Percentiles rank a stretch among this genome's conserved stretches.
Conservation (phyloP, 1,140 invertebrate genomes). For the Brachionus rubens region DNA sequence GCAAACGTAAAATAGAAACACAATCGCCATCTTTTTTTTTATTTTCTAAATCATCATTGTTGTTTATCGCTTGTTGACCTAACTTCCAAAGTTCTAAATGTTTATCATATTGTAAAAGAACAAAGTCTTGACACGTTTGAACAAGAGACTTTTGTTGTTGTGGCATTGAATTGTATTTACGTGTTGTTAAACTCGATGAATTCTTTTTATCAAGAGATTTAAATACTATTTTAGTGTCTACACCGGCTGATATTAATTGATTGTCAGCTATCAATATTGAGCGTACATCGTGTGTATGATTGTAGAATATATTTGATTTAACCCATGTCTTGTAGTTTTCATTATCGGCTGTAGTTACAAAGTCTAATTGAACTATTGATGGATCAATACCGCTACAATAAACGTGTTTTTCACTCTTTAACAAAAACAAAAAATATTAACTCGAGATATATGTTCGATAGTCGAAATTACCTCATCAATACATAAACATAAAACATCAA, state of each 20-base stretch:
- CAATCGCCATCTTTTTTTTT: slow-evolving; percentile 50
- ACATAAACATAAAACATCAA: slow-evolving; percentile 72
- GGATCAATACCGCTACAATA: slow-evolving; percentile 70
- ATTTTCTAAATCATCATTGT: background rate
- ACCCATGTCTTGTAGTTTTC: slow-evolving; percentile 68
- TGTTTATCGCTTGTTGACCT: slow-evolving; percentile 55
- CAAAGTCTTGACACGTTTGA: slow-evolving; percentile 63
- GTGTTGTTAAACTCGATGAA: background rate
- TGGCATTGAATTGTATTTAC: slow-evolving; percentile 46
- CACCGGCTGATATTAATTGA: slow-evolving; percentile 43
- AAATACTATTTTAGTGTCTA: slow-evolving; percentile 47
- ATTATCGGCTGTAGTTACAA: slow-evolving; percentile 61
- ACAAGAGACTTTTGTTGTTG: slow-evolving; percentile 65
- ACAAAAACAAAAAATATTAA: background rate
- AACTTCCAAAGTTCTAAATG: slow-evolving; percentile 68
- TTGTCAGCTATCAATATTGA: slow-evolving; percentile 66
- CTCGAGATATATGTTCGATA: background rate
- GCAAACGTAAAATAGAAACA: slow-evolving; percentile 63
- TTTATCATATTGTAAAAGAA: slow-evolving; percentile 70
- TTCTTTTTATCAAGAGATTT: slow-evolving; percentile 36
- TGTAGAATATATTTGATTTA: slow-evolving; percentile 70
- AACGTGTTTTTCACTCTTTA: slow-evolving; percentile 52
- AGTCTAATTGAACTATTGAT: slow-evolving; percentile 69
- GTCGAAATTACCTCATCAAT: slow-evolving; percentile 64
- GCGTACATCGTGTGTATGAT: slow-evolving; percentile 80